Percentiles rank a stretch among this genome's conserved stretches.
These are phyloP conservation scores for Coluber constrictor DNA, from an alignment of 2,797 vertebrate genomes.

Conservation along the genomic window DNA sequence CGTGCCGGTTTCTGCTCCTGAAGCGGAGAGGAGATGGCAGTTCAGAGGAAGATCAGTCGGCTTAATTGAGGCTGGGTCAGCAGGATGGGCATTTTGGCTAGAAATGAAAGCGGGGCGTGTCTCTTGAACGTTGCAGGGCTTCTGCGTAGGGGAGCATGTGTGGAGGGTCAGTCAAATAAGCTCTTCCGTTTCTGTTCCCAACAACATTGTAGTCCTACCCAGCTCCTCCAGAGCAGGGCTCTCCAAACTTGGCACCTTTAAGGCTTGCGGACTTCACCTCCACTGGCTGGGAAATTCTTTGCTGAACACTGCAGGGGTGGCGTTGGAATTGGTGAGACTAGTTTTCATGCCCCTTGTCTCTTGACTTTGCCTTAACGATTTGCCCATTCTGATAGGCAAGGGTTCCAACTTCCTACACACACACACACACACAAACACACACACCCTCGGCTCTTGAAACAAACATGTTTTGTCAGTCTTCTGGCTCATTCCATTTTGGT, in stretches of 20 bases:
- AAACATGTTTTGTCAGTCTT: constrained; percentile 5
- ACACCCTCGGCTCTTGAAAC: constrained; percentile 7
- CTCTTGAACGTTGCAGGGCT: background rate
- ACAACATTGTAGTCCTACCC: accelerated
- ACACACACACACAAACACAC: background rate
- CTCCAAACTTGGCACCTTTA: background rate
- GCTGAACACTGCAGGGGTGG: background rate
- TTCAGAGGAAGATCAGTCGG: background rate
- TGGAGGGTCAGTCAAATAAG: background rate
- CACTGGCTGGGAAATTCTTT: background rate
- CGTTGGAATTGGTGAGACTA: background rate
- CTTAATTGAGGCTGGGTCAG: background rate
- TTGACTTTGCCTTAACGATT: background rate
- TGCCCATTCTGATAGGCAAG: too few relatives aligned
- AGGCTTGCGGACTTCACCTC: background rate
- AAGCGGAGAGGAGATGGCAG: background rate
- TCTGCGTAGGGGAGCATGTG: too few relatives aligned
- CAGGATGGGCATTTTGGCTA: background rate
- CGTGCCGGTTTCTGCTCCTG: background rate
- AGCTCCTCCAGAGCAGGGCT: background rate
- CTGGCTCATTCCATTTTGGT: background rate
- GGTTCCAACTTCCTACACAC: background rate
- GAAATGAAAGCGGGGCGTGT: too few relatives aligned
- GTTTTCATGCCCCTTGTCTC: background rate
- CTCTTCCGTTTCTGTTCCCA: background rate